Percentiles rank a stretch among this genome's conserved stretches.
Conservation (phyloP, 92 coral and sea anemone genomes). For the Palythoa caribaeorum region DNA sequence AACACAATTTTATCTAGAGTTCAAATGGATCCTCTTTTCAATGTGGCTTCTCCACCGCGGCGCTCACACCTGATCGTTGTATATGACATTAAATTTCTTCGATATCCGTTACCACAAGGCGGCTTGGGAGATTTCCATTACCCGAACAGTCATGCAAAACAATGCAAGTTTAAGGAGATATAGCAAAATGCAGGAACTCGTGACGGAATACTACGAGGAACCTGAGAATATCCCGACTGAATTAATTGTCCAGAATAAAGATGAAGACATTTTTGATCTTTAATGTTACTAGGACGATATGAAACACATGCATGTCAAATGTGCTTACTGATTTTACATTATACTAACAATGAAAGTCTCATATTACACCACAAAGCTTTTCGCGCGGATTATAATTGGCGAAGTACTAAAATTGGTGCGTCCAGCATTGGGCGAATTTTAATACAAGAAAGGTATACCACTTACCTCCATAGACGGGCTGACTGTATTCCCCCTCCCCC, state of each 20-base stretch:
- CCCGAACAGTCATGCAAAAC: conserved; percentile 51
- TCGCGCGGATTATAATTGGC: not conserved
- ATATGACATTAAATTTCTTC: conserved; percentile 54
- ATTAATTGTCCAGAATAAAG: conserved; percentile 49
- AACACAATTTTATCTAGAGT: conserved; percentile 58
- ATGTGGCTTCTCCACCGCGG: conserved; percentile 45
- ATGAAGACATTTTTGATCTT: conserved; percentile 43
- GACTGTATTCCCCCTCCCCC: conserved; percentile 10
- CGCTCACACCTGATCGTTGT: not conserved
- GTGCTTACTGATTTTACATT: conserved; percentile 18
- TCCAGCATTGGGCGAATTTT: no score
- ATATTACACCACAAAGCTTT: no score
- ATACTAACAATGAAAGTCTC: no score
- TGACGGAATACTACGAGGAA: conserved; percentile 8
- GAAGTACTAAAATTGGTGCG: conserved; percentile 19
- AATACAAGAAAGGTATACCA: not conserved
- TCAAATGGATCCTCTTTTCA: conserved; percentile 65
- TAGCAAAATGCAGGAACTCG: conserved; percentile 67
- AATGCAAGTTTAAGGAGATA: conserved; percentile 42
- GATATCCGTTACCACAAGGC: conserved; percentile 55
- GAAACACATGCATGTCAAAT: conserved; percentile 1
- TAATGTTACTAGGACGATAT: conserved; percentile 4
- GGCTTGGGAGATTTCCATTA: conserved; percentile 61
- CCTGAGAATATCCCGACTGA: conserved; percentile 58
- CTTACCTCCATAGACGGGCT: conserved; percentile 28